A percentile compares a stretch with the other conserved stretches of the same genome.
Conservation (phyloP, 2,888 invertebrate species). For the Acronicta leporina region DNA sequence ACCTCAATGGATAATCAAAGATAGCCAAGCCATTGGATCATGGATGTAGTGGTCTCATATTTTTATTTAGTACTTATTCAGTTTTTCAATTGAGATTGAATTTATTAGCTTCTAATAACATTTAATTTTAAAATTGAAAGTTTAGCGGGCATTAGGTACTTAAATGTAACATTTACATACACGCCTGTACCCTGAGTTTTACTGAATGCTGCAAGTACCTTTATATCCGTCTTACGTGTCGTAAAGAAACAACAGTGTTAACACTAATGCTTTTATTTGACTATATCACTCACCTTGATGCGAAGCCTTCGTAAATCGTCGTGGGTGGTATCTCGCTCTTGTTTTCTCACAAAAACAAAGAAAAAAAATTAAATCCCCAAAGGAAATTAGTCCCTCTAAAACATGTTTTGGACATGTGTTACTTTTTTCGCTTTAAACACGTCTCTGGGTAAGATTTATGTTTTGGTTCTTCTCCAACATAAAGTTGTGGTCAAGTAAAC, state of each 20-base stretch:
- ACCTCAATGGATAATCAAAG: no score
- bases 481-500: constrained; percentile 78
- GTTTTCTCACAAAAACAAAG: constrained; percentile 75
- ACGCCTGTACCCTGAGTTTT: constrained; percentile 47
- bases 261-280: constrained; percentile 67
- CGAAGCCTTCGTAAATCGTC: constrained; percentile 71
- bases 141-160: no score
- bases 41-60: no score
- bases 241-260: constrained; percentile 57
- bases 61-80: no score
- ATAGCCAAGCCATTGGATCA: no score
- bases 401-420: constrained; percentile 87
- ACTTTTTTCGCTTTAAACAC: constrained; percentile 87
- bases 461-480: constrained; percentile 76
- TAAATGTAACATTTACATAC: constrained; percentile 37
- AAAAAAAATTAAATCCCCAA: constrained; percentile 77
- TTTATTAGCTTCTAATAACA: no score
- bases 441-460: constrained; percentile 84
- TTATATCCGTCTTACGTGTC: constrained; percentile 50
- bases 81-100: no score
- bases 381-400: constrained; percentile 88
- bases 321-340: constrained; percentile 84
- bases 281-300: constrained; percentile 60
- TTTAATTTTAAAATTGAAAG: no score
- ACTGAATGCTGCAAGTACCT: constrained; percentile 29